These are phyloP conservation scores for Todus mexicanus DNA, from an alignment of 2,797 vertebrate species.

Conservation along the genomic window DNA sequence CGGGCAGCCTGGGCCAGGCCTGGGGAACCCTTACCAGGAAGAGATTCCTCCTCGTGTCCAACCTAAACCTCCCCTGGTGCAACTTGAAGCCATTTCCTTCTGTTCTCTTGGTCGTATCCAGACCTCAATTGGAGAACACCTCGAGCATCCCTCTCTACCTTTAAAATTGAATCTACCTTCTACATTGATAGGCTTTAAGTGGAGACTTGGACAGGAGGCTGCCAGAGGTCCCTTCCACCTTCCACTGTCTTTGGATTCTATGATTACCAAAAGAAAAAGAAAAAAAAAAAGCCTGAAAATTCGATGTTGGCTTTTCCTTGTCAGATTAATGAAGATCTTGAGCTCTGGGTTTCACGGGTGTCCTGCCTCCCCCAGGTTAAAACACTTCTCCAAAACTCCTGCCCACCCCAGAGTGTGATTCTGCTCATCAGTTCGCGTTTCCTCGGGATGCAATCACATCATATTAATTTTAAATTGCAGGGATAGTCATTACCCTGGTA, in stretches of 20 bases:
- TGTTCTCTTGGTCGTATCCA: neutral
- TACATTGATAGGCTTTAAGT: accelerated
- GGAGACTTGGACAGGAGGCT: neutral
- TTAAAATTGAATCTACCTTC: neutral
- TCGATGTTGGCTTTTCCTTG: neutral
- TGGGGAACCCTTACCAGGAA: no score
- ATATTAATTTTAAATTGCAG: conserved; percentile 55
- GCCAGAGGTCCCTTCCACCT: neutral
- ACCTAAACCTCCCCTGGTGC: neutral
- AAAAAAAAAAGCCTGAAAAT: neutral
- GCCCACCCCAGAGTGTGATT: neutral
- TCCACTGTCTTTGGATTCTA: neutral
- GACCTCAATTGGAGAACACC: neutral
- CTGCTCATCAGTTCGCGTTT: neutral
- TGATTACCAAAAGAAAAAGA: neutral
- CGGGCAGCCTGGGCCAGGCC: neutral
- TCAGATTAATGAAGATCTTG: neutral
- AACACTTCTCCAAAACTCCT: neutral
- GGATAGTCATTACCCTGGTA: conserved; percentile 34
- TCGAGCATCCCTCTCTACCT: neutral
- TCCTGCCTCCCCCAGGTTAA: neutral
- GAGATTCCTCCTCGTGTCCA: neutral
- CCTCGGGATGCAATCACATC: neutral
- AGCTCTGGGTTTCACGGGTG: neutral
- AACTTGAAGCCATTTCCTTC: neutral